Percentiles rank a stretch among this genome's conserved stretches.
Evolutionary conservation across 1,140 invertebrate species (phyloP).

Genomic region (Anthonomus grandis): DNA sequence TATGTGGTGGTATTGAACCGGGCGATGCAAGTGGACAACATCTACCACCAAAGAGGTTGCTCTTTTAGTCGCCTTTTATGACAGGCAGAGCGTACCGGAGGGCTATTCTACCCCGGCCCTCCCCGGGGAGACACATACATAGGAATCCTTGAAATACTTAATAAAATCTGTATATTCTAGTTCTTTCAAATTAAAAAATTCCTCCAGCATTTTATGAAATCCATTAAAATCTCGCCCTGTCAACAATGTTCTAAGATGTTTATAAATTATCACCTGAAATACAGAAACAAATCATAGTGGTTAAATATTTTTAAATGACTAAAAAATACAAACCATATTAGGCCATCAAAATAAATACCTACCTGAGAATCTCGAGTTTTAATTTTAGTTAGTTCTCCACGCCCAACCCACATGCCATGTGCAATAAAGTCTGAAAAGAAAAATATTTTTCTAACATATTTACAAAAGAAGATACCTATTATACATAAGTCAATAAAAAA

Average conservation of each 20-base stretch:
- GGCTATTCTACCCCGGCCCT: too few relatives aligned
- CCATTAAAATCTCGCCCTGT: constrained; percentile 2
- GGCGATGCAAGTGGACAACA: too few relatives aligned
- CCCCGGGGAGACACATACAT: too few relatives aligned
- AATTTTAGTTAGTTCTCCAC: constrained; percentile 4
- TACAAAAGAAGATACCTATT: not conserved
- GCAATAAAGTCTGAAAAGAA: too few relatives aligned
- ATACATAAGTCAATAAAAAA: not conserved
- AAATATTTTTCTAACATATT: not conserved
- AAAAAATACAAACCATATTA: not conserved
- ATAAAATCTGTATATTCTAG: not conserved
- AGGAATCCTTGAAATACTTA: not conserved
- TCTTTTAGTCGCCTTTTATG: too few relatives aligned
- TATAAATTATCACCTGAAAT: constrained; percentile 4
- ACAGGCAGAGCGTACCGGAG: too few relatives aligned
- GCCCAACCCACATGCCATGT: too few relatives aligned
- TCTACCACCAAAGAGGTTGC: too few relatives aligned
- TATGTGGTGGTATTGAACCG: too few relatives aligned
- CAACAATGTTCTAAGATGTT: constrained; percentile 4
- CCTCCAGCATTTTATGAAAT: constrained; percentile 3
- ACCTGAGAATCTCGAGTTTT: not conserved
- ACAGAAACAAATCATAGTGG: constrained; percentile 1
- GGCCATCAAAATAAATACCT: not conserved
- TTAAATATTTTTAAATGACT: not conserved
- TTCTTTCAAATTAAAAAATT: constrained; percentile 1